Evolutionary conservation across 2,888 invertebrate species (phyloP).

Genomic region (Falcaria lacertinaria): DNA sequence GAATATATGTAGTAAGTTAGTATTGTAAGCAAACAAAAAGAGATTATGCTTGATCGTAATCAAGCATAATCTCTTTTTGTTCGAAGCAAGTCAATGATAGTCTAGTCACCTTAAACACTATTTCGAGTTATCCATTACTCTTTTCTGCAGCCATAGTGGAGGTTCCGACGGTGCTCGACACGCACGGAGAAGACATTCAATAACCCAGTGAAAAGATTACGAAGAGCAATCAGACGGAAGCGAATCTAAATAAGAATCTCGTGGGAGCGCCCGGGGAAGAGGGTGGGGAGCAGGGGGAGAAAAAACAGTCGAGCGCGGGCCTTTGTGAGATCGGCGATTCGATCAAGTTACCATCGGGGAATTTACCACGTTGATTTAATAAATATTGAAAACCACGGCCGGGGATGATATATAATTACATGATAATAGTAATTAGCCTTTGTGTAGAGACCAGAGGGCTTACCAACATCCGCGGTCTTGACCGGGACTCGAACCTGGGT

Average conservation of each 20-base stretch:
- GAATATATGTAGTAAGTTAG: too few relatives aligned
- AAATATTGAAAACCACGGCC: constrained; percentile 49
- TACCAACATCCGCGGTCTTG: constrained; percentile 66
- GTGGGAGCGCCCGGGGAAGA: constrained; percentile 67
- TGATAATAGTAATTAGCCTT: constrained; percentile 8
- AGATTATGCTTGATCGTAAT: too few relatives aligned
- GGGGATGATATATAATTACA: constrained; percentile 29
- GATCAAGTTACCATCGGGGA: constrained; percentile 68
- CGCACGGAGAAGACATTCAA: constrained; percentile 78
- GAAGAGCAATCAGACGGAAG: constrained; percentile 80
- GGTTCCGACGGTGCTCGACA: constrained; percentile 57
- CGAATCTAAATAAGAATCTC: constrained; percentile 81
- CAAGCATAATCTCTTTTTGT: too few relatives aligned
- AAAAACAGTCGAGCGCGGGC: constrained; percentile 66
- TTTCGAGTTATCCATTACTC: too few relatives aligned
- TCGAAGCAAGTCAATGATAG: too few relatives aligned
- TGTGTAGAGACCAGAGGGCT: constrained; percentile 31
- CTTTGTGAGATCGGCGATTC: constrained; percentile 72
- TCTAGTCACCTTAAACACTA: too few relatives aligned
- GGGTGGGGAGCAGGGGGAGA: constrained; percentile 49
- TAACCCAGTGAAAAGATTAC: constrained; percentile 79
- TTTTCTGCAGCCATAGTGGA: too few relatives aligned
- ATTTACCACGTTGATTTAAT: constrained; percentile 60
- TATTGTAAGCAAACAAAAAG: too few relatives aligned
- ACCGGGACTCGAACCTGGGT: constrained; percentile 78